Percentiles rank a stretch among this genome's conserved stretches.
Evolutionary conservation across 1,140 invertebrate species (phyloP).

Genomic region (Papilio glaucus): DNA sequence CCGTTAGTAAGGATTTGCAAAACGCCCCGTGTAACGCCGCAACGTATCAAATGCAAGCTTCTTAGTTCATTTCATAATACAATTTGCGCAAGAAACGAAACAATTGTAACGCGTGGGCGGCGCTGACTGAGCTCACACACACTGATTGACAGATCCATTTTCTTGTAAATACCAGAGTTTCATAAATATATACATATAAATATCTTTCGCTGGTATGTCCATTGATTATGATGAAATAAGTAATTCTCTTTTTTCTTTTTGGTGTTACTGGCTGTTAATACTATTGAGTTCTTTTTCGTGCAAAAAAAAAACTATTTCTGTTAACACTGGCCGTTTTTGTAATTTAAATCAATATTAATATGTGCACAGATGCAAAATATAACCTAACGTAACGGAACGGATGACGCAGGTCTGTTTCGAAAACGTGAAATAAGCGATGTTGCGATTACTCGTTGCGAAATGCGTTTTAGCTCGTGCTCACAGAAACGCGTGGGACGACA

Average conservation of each 20-base stretch:
- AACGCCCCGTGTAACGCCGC: slow-evolving; percentile 56
- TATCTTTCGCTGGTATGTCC: no score
- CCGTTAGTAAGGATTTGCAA: slow-evolving; percentile 63
- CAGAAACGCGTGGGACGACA: slow-evolving; percentile 79
- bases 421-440: slow-evolving; percentile 81
- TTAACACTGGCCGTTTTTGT: neutral
- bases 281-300: no score
- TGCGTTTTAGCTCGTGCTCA: slow-evolving; percentile 72
- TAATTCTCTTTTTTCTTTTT: no score
- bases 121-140: slow-evolving; percentile 18
- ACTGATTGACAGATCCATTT: slow-evolving; percentile 36
- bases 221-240: no score
- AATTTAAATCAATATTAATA: slow-evolving; percentile 43
- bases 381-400: slow-evolving; percentile 66
- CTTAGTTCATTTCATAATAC: slow-evolving; percentile 76
- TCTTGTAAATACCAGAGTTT: neutral
- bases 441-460: slow-evolving; percentile 80
- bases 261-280: no score
- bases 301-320: neutral
- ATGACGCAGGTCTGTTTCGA: slow-evolving; percentile 79
- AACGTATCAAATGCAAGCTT: slow-evolving; percentile 59
- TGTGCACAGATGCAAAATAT: slow-evolving; percentile 56
- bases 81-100: slow-evolving; percentile 70
- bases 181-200: no score
- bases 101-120: slow-evolving; percentile 60